A percentile compares a stretch with the other conserved stretches of the same genome.
Evolutionary conservation across 2,113 vertebrate species (phyloP).

Genomic region (Dinomys branickii): DNA sequence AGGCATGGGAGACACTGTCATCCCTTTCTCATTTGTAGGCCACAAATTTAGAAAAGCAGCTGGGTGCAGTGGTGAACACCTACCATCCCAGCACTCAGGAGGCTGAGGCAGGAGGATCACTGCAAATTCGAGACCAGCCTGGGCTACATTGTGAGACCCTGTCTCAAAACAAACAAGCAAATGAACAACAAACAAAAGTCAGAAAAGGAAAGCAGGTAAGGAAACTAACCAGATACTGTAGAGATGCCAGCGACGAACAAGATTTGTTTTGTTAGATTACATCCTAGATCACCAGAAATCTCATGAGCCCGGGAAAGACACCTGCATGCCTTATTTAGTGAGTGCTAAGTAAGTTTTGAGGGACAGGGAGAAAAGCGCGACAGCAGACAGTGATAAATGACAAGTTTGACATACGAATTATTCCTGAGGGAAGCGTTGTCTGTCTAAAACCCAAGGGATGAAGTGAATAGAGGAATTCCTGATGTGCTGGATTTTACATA

Average conservation of each 20-base stretch:
- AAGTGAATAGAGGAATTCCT: not conserved
- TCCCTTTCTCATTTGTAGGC: not conserved
- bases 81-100: not conserved
- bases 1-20: not conserved
- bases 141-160: not conserved
- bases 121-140: not conserved
- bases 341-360: slow-evolving; percentile 20
- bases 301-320: not conserved
- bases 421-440: slow-evolving; percentile 42
- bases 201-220: not conserved
- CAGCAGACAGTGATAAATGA: not conserved
- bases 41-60: not conserved
- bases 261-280: not conserved
- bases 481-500: slow-evolving; percentile 6
- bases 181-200: not conserved
- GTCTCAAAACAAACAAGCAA: not conserved
- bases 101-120: not conserved
- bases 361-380: not conserved
- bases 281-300: not conserved
- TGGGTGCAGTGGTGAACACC: not conserved
- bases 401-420: slow-evolving; percentile 46
- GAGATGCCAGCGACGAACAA: not conserved
- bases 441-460: slow-evolving; percentile 26
- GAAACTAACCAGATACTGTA: not conserved
- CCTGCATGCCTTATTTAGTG: not conserved